Evolutionary conservation across 2,113 vertebrate species (phyloP), one percentile per base, ranked within the genome.

Genomic region (Pedetes capensis): DNA sequence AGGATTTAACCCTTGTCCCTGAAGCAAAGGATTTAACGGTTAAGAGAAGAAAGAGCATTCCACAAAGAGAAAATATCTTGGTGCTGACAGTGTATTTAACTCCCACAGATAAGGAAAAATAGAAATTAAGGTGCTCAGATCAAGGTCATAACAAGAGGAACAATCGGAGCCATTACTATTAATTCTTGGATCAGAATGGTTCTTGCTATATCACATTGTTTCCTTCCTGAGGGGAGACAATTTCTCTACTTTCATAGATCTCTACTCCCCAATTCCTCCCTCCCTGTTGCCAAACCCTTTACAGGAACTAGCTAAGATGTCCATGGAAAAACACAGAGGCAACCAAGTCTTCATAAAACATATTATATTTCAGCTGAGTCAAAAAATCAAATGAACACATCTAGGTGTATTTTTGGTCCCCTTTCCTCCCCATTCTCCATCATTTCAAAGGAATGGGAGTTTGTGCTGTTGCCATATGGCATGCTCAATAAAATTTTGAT

Each of bases 401-500:
- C 63, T 16, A 82, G 59, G 8, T 71, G 64, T 71, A 22, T 63
- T 87, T n/a, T 17, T 9, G 63, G n/a, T 1, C 7, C 39, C 39
- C n/a, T 78, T 64, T 42, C 23, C 39, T 92, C 34, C 13, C 59
- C 49, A 23, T 69, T 23, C 61, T 85, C 94, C 81, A 90, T 71
- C 68, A 68, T 51, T 72, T 84, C 84, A 81, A 92, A 94, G 49
- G 37, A 72, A 81, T 13, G 72, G 61, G 66, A 78, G 51, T 44
- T 72, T 57, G 81, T 0, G 5, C 66, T 89, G 89, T 69, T 3
- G 13, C 96, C 96, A 93, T 89, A 95, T 91, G 98, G 96, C 93
- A 97, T 37, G 32, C 94, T 96, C 96, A 95, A 89, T 95, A 92
- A 57, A 80, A 94, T 91, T 96, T 90, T 95, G 97, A 97, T 90